Conservation (phyloP, 2,113 vertebrate species). For the Turnix velox region DNA sequence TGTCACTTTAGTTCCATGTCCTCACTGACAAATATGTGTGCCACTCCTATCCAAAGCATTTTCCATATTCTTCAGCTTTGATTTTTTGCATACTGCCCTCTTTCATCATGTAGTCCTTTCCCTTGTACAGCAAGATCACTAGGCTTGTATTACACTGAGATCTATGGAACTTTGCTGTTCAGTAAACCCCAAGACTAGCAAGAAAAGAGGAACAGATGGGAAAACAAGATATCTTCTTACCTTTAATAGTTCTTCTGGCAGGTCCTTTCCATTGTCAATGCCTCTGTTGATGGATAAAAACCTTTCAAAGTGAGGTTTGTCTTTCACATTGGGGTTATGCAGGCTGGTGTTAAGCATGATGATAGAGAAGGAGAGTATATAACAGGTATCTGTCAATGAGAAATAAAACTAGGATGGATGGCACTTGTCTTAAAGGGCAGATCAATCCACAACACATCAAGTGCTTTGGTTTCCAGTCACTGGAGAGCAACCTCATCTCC, state of each 20-base stretch:
- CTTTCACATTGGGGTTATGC: slow-evolving; percentile 95
- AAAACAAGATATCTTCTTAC: slow-evolving; percentile 65
- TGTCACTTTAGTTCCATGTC: background rate
- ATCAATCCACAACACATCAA: background rate
- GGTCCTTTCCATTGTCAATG: slow-evolving; percentile 85
- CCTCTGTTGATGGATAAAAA: slow-evolving; percentile 93
- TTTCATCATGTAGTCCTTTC: background rate
- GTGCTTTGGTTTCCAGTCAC: background rate
- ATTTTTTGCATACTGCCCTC: background rate
- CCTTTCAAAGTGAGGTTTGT: slow-evolving; percentile 87
- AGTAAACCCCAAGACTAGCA: background rate
- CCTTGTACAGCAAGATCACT: background rate
- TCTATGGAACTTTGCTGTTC: background rate
- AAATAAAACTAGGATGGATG: background rate
- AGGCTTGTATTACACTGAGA: background rate
- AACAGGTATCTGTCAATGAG: slow-evolving; percentile 86
- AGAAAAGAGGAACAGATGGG: background rate
- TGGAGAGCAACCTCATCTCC: background rate
- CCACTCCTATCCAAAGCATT: background rate
- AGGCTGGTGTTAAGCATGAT: slow-evolving; percentile 98
- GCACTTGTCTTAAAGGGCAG: background rate
- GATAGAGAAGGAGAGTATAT: slow-evolving; percentile 92
- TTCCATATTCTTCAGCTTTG: background rate
- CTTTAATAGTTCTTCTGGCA: slow-evolving; percentile 84
- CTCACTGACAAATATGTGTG: background rate